Evolutionary conservation across 2,113 vertebrate species (phyloP), one percentile per base, ranked within the genome.

Genomic region (Grammomys dolichurus): DNA sequence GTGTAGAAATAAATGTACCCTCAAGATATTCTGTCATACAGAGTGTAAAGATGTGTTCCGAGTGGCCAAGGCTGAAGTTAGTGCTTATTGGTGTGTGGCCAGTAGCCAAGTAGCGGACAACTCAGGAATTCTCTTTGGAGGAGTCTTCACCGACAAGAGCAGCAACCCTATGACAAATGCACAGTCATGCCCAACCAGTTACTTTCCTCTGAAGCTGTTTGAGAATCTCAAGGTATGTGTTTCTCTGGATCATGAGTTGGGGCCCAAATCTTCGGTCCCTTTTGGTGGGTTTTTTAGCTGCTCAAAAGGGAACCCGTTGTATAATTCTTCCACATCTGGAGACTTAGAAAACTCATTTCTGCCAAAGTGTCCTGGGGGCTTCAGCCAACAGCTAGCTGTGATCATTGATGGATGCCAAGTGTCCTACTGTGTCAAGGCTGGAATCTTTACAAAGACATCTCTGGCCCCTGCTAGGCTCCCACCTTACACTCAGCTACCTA

Each of bases 201-300:
- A 98, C 33, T 96, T 99, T 51, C 93, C 98, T 0, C 4, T 99
- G 60, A 98, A 92, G 1, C 98, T 99, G 36, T 97, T 99, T 0
- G 98, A 99, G 0, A 98, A 98, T 70, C 98, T 99, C 95, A 95
- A 95, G 54, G 98, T 99, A 56, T 99, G 99, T 0, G 12, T 98
- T n/a, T 99, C 99, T 89, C 98, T 97, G 0, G 99, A 99, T 96
- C 99, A 99, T 0, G 99, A 99, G 95, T 0, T 1, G 2, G 99
- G 98, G 0, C 95, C 95, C 16, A 96, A 54, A 69, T 98, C 98
- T 14, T 96, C 99, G 0, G 98, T 99, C 20, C 98, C 99, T 5
- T 99, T 99, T 0, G 99, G 99, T 11, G 99, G 99, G 31, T 98
- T 99, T 97, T 99, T 99, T 95, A 99, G 99, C 96, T 99, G 99